Evolutionary conservation across 2,113 vertebrate species (phyloP).

Genomic region (Thamnophis sirtalis): DNA sequence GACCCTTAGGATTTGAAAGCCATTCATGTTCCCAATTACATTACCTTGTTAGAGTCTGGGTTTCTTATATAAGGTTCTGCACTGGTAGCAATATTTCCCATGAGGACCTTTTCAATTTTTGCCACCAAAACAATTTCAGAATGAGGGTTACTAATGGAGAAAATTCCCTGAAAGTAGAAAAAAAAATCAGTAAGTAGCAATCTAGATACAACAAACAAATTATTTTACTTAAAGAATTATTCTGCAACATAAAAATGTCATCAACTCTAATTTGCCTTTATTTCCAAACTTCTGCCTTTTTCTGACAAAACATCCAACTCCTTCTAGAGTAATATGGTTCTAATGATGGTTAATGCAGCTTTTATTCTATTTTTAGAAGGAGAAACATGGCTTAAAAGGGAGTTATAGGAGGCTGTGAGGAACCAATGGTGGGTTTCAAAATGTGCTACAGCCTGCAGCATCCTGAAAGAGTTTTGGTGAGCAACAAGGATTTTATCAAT

Average conservation of each 20-base stretch:
- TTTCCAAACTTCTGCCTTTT: neutral
- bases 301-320: neutral
- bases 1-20: neutral
- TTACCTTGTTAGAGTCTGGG: slow-evolving; percentile 93
- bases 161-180: slow-evolving; percentile 80
- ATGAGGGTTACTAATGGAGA: slow-evolving; percentile 92
- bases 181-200: slow-evolving; percentile 13
- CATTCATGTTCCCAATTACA: neutral
- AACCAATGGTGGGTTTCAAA: neutral
- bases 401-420: neutral
- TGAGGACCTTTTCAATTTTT: slow-evolving; percentile 93
- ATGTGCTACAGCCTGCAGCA: neutral
- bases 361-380: neutral
- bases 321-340: neutral
- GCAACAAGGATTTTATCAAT: neutral
- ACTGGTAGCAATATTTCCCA: slow-evolving; percentile 87
- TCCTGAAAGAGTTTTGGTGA: neutral
- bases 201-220: neutral
- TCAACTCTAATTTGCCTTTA: neutral
- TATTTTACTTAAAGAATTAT: neutral
- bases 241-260: neutral
- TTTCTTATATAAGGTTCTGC: slow-evolving; percentile 95
- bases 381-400: neutral
- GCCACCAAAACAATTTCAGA: slow-evolving; percentile 92
- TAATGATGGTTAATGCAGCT: neutral